These are phyloP conservation scores for Hypothenemus hampei DNA, from an alignment of 1,140 invertebrate genomes.

Conservation along the genomic window DNA sequence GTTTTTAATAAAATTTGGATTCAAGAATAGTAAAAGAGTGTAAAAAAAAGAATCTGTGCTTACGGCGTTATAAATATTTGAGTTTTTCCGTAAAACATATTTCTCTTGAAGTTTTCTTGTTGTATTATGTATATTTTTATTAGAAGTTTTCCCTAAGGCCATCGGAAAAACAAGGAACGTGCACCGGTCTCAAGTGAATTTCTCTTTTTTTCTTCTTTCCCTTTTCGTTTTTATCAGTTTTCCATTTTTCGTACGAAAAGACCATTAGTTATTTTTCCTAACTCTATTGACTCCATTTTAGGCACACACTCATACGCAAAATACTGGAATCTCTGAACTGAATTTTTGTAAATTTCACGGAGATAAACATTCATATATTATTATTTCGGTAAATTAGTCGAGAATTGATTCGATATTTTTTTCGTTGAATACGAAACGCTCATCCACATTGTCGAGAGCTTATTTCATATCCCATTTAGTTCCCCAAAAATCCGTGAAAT, in stretches of 20 bases:
- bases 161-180: slow-evolving; percentile 10
- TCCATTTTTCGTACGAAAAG: slow-evolving; percentile 15
- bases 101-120: not conserved
- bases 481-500: slow-evolving; percentile 39
- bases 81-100: slow-evolving; percentile 17
- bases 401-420: slow-evolving; percentile 7
- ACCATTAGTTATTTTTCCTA: slow-evolving; percentile 17
- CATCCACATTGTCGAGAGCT: slow-evolving; percentile 17
- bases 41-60: not conserved
- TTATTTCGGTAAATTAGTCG: too few relatives aligned
- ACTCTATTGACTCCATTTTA: slow-evolving; percentile 15
- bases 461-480: slow-evolving; percentile 41
- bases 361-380: too few relatives aligned
- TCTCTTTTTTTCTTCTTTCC: slow-evolving; percentile 17
- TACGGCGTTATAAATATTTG: too few relatives aligned
- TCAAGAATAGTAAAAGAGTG: too few relatives aligned
- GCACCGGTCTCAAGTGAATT: slow-evolving; percentile 8
- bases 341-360: too few relatives aligned
- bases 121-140: slow-evolving; percentile 25
- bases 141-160: slow-evolving; percentile 15
- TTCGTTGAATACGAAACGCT: not conserved
- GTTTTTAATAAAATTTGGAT: too few relatives aligned
- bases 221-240: slow-evolving; percentile 25
- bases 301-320: not conserved
- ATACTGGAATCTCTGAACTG: too few relatives aligned